Conservation (phyloP, 2,797 vertebrate species). For the Columba guinea region DNA sequence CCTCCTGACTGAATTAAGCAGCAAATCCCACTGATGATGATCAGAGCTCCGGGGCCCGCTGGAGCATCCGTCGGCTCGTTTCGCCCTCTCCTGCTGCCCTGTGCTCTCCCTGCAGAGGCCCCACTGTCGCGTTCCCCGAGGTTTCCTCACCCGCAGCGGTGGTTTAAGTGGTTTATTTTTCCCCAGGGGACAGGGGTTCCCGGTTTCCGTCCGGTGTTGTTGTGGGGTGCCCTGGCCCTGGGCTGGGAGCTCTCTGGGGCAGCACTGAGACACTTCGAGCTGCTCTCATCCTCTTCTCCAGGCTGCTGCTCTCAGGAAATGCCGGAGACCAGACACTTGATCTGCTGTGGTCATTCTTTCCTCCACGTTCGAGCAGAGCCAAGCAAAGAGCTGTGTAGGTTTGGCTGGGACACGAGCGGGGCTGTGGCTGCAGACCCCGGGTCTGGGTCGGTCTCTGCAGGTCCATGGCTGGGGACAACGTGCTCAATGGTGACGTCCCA, state of each 20-base stretch:
- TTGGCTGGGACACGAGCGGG: too few relatives aligned
- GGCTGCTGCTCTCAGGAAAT: not conserved
- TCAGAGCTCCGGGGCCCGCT: not conserved
- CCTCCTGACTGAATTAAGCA: not conserved
- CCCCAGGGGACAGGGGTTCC: not conserved
- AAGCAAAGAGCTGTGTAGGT: fast-evolving
- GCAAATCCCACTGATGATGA: not conserved
- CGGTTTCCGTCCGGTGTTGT: not conserved
- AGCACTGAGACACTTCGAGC: not conserved
- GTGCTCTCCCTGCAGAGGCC: not conserved
- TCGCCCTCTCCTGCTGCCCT: not conserved
- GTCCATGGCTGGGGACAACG: not conserved
- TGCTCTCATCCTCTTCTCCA: not conserved
- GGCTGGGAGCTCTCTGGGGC: not conserved
- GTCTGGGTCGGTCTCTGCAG: not conserved
- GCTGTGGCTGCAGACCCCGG: too few relatives aligned
- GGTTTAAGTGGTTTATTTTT: not conserved
- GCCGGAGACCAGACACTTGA: fast-evolving
- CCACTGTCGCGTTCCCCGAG: fast-evolving
- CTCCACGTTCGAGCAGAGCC: fast-evolving
- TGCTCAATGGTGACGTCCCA: not conserved
- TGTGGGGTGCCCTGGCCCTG: not conserved
- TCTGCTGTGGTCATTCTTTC: not conserved
- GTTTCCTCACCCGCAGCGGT: not conserved
- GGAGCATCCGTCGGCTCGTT: not conserved